Conservation (phyloP, 2,113 vertebrate genomes). For the Chitala chitala region DNA sequence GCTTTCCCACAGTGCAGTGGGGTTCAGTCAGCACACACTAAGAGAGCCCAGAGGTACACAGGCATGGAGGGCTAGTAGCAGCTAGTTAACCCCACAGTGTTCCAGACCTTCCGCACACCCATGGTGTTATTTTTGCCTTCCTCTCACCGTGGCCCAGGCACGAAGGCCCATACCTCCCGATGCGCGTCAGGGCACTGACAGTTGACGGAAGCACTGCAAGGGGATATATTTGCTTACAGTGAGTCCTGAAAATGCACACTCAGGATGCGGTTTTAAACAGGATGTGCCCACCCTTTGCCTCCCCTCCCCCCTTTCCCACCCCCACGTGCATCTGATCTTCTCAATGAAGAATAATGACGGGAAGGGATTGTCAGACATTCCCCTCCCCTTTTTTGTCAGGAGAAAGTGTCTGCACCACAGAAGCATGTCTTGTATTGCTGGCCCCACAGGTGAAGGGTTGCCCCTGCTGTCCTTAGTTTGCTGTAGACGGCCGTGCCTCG, state of each 20-base stretch:
- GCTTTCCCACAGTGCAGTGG: not conserved
- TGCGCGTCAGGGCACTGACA: slow-evolving; percentile 82
- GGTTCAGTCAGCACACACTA: too few relatives aligned
- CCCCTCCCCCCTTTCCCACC: too few relatives aligned
- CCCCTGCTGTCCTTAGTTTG: slow-evolving; percentile 17
- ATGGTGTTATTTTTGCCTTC: not conserved
- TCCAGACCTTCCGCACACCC: not conserved
- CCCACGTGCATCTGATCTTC: slow-evolving; percentile 70
- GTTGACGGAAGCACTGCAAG: slow-evolving; percentile 90
- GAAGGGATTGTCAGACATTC: not conserved
- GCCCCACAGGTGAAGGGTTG: slow-evolving; percentile 66
- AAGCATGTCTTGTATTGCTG: too few relatives aligned
- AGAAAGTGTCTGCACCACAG: slow-evolving; percentile 55
- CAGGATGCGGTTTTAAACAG: slow-evolving; percentile 98
- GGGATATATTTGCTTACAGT: slow-evolving; percentile 98
- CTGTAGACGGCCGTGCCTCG: slow-evolving; percentile 35
- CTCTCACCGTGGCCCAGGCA: not conserved
- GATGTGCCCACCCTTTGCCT: slow-evolving; percentile 73
- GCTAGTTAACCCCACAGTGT: too few relatives aligned
- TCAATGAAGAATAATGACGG: slow-evolving; percentile 56
- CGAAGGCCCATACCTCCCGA: not conserved
- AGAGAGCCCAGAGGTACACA: too few relatives aligned
- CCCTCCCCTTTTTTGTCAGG: not conserved
- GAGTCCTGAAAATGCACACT: slow-evolving; percentile 86
- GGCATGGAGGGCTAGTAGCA: too few relatives aligned